Evolutionary conservation across 2,888 invertebrate species (phyloP).

Genomic region (Agriopis marginaria): DNA sequence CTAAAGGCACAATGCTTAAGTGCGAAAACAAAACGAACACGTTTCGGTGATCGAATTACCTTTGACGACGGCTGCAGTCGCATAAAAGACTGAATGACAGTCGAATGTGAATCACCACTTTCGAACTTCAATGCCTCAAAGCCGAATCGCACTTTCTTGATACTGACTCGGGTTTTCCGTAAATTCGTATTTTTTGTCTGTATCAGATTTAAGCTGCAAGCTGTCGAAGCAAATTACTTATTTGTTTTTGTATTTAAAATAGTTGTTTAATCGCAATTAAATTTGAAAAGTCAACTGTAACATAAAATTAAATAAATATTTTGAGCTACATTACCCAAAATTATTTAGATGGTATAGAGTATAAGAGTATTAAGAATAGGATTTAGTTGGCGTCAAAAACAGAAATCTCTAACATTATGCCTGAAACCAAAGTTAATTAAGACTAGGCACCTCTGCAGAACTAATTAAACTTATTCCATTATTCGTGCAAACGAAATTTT

Average conservation of each 20-base stretch:
- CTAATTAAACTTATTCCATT: conserved; percentile 84
- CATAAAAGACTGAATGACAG: conserved; percentile 66
- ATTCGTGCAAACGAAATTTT: conserved; percentile 76
- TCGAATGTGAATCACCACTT: conserved; percentile 49
- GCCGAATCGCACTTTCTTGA: conserved; percentile 22
- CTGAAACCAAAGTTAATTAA: conserved; percentile 78
- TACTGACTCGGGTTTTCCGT: conserved; percentile 7
- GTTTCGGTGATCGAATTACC: conserved; percentile 80
- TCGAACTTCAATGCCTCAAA: conserved; percentile 48
- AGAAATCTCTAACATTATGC: conserved; percentile 63
- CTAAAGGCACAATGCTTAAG: conserved; percentile 81
- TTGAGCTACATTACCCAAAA: not conserved
- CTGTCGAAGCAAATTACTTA: not conserved
- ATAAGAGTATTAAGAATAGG: not conserved
- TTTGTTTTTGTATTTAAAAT: not conserved
- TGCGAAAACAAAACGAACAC: conserved; percentile 83
- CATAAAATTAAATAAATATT: not conserved
- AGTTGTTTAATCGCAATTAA: not conserved
- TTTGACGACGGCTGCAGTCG: conserved; percentile 80
- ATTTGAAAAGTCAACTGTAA: not conserved
- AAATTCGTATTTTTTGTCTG: conserved; percentile 13
- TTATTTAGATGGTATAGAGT: not conserved
- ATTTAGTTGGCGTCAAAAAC: conserved; percentile 57
- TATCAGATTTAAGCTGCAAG: not conserved
- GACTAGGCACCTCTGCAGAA: conserved; percentile 73